phyloP scores from a whole-genome alignment of 2,113 vertebrate genomes.

The Notarius quadriscutis region DNA sequence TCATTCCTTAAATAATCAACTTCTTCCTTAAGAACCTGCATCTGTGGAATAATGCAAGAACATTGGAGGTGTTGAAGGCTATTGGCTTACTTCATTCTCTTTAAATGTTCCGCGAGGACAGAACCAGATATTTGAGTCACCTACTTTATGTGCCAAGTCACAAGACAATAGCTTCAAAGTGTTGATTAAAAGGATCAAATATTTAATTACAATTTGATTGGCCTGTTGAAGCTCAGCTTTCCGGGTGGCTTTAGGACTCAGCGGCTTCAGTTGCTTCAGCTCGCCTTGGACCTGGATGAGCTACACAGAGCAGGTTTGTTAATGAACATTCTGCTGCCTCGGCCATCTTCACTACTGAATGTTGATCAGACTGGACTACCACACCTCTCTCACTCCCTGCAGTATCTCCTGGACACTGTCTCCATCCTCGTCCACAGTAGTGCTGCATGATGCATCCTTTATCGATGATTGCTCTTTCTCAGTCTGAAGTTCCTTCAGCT shows the following conservation, averaged over 20 bases:
- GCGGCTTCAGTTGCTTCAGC: constrained; percentile 32
- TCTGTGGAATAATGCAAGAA: constrained; percentile 4
- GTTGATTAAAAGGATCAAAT: background rate
- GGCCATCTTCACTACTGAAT: background rate
- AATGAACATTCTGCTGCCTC: background rate
- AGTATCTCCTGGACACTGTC: constrained; percentile 42
- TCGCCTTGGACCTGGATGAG: constrained; percentile 44
- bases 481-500: constrained; percentile 48
- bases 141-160: too few relatives aligned
- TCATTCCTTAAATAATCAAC: constrained; percentile 39
- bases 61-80: background rate
- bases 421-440: constrained; percentile 20
- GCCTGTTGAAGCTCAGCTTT: constrained; percentile 36
- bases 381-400: constrained; percentile 48
- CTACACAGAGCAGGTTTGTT: constrained; percentile 17
- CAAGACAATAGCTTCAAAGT: background rate
- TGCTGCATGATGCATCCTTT: constrained; percentile 10
- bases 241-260: background rate
- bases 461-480: constrained; percentile 44
- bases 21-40: constrained; percentile 34
- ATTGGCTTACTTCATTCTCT: background rate
- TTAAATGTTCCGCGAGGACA: background rate
- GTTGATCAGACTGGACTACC: background rate
- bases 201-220: background rate
- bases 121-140: background rate